A percentile compares a stretch with the other conserved stretches of the same genome.
Conservation (phyloP, 2,797 vertebrate species). For the Acanthopagrus latus region DNA sequence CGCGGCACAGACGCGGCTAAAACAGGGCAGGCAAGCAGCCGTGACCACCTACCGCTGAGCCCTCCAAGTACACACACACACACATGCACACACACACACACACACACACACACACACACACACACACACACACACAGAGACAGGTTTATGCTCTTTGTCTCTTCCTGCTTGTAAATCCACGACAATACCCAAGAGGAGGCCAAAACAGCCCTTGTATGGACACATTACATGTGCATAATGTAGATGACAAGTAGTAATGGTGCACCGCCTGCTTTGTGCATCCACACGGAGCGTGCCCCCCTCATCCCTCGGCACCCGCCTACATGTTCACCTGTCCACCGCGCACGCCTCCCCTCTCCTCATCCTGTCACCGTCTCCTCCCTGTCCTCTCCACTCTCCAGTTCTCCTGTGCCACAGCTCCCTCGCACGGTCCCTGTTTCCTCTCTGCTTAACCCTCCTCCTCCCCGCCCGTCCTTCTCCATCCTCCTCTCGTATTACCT, state of each 20-base stretch:
- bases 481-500: constrained; percentile 22
- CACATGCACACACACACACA: constrained; percentile 29
- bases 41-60: constrained; percentile 58
- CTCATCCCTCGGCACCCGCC: constrained; percentile 43
- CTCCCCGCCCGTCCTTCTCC: constrained; percentile 32
- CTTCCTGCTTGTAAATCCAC: constrained; percentile 52
- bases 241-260: constrained; percentile 48
- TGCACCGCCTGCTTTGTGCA: constrained; percentile 45
- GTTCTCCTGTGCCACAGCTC: constrained; percentile 19
- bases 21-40: constrained; percentile 76
- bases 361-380: constrained; percentile 24
- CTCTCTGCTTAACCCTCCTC: constrained; percentile 33
- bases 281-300: constrained; percentile 36
- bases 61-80: constrained; percentile 4
- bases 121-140: constrained; percentile 18
- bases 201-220: constrained; percentile 50
- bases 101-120: constrained; percentile 17
- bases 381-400: constrained; percentile 23
- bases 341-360: constrained; percentile 20
- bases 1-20: constrained; percentile 63
- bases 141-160: constrained; percentile 56
- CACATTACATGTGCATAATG: constrained; percentile 66
- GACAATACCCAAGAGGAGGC: constrained; percentile 49
- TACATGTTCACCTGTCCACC: constrained; percentile 56
- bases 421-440: constrained; percentile 26